phyloP scores from a whole-genome alignment of 2,113 vertebrate genomes.

The Struthio camelus region DNA sequence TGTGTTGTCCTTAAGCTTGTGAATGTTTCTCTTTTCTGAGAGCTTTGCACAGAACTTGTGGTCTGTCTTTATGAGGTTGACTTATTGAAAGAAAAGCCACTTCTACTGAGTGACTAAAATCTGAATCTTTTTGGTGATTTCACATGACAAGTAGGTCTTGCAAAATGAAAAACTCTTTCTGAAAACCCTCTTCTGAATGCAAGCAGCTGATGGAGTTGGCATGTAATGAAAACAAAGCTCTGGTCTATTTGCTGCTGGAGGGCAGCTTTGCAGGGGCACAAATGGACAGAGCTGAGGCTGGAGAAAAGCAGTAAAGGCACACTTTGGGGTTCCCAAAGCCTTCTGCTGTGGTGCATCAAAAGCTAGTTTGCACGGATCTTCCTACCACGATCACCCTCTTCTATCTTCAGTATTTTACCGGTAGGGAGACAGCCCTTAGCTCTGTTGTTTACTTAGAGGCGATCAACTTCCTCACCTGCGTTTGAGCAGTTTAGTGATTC shows the following conservation, averaged over 20 bases:
- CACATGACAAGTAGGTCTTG: not conserved
- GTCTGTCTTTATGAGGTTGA: not conserved
- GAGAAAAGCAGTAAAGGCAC: not conserved
- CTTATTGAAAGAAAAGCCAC: not conserved
- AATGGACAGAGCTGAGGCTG: not conserved
- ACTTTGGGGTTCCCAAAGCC: not conserved
- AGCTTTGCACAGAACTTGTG: not conserved
- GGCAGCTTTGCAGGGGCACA: not conserved
- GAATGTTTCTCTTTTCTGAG: not conserved
- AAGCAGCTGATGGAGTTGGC: not conserved
- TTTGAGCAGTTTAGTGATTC: rapidly evolving
- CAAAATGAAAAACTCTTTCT: not conserved
- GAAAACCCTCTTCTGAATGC: not conserved
- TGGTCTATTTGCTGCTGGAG: not conserved
- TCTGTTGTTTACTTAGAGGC: not conserved
- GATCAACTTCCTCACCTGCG: not conserved
- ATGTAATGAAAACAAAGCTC: not conserved
- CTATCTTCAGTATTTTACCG: not conserved
- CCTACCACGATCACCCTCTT: not conserved
- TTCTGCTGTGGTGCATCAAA: not conserved
- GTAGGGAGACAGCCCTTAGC: not conserved
- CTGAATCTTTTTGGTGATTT: not conserved
- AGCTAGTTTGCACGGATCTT: not conserved
- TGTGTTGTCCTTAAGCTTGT: not conserved
- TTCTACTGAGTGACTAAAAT: not conserved